Base-by-base conservation (phyloP, 2,797 vertebrate genomes). In the Melanotaenia maccullochi region DNA sequence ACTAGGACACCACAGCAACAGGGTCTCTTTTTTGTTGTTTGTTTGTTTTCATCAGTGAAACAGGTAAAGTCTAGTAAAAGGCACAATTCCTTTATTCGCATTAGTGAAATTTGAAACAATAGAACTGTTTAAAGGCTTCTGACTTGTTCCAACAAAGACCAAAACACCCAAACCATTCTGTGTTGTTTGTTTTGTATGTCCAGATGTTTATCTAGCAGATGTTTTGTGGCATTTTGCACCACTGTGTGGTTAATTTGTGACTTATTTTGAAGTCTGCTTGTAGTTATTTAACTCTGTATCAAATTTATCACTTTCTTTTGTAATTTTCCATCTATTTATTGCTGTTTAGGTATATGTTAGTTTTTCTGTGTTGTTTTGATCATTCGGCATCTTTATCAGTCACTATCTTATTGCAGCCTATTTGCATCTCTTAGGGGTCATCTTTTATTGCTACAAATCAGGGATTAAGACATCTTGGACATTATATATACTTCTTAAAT, bases 1-100 rank as follows among this genome's bases (percentile, higher is more conserved):
- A 51, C 5, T 42, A 65, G 54, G 36, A 47, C 42, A 62, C 24
- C 9, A 38, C 56, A 36, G 47, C 54, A 66, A 32, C 9, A 44
- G 6, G 38, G 59, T 49, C 4, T 7, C 14, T 16, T 40, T 33
- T 33, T 11, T 25, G 3, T n/a, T 47, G 42, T 6, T 22, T 22
- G n/a, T 22, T 47, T 35, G 9, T 7, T 20, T 63, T 47, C 36
- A 30, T 16, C 8, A 40, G 11, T 40, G 25, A 30, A 9, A 14
- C 40, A 47, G 33, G 28, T 47, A 20, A 14, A 57, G 40, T 30
- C 30, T 22, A 38, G 18, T 44, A 25, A 38, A 55, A 7, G 11
- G 24, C 18, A 22, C 4, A 9, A 44, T 44, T 36, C 12, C 36
- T 47, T 54, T 28, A 64, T 52, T 12, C 59, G 30, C 36, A 11